These are phyloP conservation scores for Bradypus variegatus DNA, from an alignment of 2,797 vertebrate species.

Conservation along the genomic window DNA sequence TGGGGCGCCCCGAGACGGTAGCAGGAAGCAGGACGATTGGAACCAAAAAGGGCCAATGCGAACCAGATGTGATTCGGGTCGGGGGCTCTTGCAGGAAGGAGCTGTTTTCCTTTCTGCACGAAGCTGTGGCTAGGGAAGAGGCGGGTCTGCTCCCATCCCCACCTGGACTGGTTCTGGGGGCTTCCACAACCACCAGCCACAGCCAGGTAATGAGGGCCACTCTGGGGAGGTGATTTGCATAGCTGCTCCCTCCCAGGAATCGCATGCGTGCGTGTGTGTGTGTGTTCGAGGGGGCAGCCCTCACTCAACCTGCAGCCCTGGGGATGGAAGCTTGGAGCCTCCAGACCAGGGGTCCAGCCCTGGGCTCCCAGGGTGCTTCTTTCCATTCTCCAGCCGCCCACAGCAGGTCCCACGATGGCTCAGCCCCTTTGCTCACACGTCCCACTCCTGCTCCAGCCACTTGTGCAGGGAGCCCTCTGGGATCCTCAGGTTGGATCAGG, in stretches of 20 bases:
- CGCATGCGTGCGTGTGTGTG: not conserved
- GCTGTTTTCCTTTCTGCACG: slow-evolving; percentile 62
- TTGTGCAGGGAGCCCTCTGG: slow-evolving; percentile 30
- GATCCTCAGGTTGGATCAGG: not conserved
- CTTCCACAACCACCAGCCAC: not conserved
- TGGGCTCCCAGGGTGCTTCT: not conserved
- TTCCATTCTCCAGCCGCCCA: not conserved
- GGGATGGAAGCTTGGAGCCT: not conserved
- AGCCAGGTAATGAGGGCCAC: not conserved
- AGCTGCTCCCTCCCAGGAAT: not conserved
- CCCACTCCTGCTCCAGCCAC: accelerated
- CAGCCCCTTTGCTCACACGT: not conserved
- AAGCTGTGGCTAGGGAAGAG: slow-evolving; percentile 26
- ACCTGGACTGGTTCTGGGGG: not conserved
- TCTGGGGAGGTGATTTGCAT: not conserved
- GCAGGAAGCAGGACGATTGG: slow-evolving; percentile 75
- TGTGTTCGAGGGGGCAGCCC: too few species aligned
- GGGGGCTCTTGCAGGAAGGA: slow-evolving; percentile 55
- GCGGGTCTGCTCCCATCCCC: slow-evolving; percentile 16
- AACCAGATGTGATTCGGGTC: slow-evolving; percentile 71
- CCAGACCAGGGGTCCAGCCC: not conserved
- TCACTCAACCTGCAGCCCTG: not conserved
- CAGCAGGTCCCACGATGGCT: not conserved
- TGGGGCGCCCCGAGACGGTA: slow-evolving; percentile 71
- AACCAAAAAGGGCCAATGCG: slow-evolving; percentile 72